Base-by-base conservation (phyloP, 1,140 invertebrate genomes). In the Adelges cooleyi region DNA sequence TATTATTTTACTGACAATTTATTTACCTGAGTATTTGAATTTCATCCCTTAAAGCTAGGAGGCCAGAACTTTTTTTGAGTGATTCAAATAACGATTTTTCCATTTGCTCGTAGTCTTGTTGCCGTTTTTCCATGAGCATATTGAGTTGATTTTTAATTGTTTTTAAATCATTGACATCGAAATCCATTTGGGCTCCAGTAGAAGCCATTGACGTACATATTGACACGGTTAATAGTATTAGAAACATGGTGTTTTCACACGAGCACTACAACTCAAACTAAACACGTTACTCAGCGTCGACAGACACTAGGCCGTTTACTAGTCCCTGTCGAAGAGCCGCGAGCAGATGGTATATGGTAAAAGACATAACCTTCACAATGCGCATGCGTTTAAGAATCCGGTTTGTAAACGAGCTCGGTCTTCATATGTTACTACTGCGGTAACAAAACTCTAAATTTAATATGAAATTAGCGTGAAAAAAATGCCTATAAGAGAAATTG, bases 61-160 rank as follows among this genome's bases (percentile, higher is more conserved):
- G 22, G 17, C 46, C 56, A 13, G 25, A 27, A 18, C 6, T 62
- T 13, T 42, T 36, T 20, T 29, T 62, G 2, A 62, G 42, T 15
- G 56, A 62, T 29, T 62, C 40, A 13, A 22, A 46, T 1, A 62
- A 25, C 5, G 56, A 62, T 29, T 62, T 62, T 62, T 62, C 56
- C 25, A 62, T 15, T 36, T 62, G 56, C 25, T 62, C 38, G 13
- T 62, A 62, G n/a, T 62, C 56, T 13, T 46, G 42, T 48, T 62
- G 56, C 20, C 56, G 29, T 20, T 62, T 62, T 48, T 62, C 56
- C 27, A 62, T 62, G 3, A 62, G 42, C 42, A 62, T 6, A 15
- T 62, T 62, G 3, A 62, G 15, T 62, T 62, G 56, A 13, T 46
- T 62, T 62, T 46, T 62, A 1, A 62, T 62, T 0, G 42, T 48